These are phyloP conservation scores for Yponomeuta cagnagella DNA, from an alignment of 2,888 invertebrate species.

Conservation along the genomic window DNA sequence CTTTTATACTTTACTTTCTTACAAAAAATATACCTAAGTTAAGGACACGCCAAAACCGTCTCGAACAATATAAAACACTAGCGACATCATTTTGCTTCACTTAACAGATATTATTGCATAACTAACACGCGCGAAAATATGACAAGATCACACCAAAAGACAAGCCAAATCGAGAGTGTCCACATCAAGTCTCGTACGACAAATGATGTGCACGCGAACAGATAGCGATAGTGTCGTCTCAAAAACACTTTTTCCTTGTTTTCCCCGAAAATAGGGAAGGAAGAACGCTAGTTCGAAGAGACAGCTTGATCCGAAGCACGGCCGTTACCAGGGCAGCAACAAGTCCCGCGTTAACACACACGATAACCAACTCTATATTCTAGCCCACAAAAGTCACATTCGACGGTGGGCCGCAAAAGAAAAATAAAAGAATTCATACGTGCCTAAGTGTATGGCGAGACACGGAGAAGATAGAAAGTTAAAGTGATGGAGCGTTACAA, in stretches of 20 bases:
- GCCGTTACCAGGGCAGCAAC: constrained; percentile 60
- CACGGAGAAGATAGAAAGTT: constrained; percentile 47
- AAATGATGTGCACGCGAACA: constrained; percentile 60
- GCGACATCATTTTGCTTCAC: not conserved
- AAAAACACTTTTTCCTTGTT: constrained; percentile 64
- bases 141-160: constrained; percentile 31
- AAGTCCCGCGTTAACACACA: constrained; percentile 45
- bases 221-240: constrained; percentile 58
- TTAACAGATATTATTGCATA: not conserved
- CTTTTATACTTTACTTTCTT: too few relatives aligned
- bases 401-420: constrained; percentile 26
- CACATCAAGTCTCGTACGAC: constrained; percentile 46
- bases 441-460: constrained; percentile 40
- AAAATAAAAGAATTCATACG: constrained; percentile 49
- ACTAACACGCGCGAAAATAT: constrained; percentile 18
- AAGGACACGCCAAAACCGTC: not conserved
- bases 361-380: constrained; percentile 43
- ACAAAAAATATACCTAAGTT: too few relatives aligned
- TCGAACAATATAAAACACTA: not conserved
- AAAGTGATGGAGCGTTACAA: constrained; percentile 53
- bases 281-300: constrained; percentile 58
- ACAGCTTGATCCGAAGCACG: constrained; percentile 64
- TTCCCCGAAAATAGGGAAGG: constrained; percentile 54
- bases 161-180: constrained; percentile 23
- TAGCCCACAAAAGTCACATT: constrained; percentile 39